Conservation (phyloP, 2,797 vertebrate genomes). For the Takifugu ocellatus region DNA sequence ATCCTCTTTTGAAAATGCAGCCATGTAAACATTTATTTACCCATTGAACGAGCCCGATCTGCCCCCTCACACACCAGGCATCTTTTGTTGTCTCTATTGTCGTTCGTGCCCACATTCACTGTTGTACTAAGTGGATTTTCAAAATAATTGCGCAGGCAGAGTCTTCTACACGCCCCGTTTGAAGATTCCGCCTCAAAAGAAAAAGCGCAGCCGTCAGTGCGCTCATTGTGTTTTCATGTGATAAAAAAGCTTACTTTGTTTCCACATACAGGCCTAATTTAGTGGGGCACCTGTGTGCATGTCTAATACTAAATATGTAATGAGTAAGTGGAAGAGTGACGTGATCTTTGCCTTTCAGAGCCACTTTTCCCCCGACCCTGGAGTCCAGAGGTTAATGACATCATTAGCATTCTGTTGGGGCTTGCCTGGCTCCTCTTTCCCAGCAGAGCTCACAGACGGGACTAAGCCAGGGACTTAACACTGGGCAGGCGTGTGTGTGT, state of each 20-base stretch:
- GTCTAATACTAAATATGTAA: constrained; percentile 53
- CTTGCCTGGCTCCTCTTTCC: constrained; percentile 66
- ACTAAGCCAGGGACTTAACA: constrained; percentile 63
- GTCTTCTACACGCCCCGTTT: not conserved
- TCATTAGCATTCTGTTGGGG: constrained; percentile 79
- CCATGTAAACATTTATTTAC: not conserved
- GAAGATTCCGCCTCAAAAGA: constrained; percentile 7
- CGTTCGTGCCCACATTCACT: not conserved
- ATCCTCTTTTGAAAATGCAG: not conserved
- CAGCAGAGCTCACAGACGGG: constrained; percentile 67
- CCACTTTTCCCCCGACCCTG: constrained; percentile 56
- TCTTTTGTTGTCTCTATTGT: not conserved
- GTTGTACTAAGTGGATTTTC: not conserved
- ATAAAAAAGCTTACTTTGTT: constrained; percentile 36
- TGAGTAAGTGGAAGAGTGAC: constrained; percentile 59
- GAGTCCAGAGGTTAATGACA: constrained; percentile 76
- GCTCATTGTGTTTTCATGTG: constrained; percentile 24
- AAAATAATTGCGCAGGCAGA: not conserved
- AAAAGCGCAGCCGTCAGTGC: constrained; percentile 8
- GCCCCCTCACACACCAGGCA: not conserved
- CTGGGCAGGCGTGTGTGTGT: constrained; percentile 17
- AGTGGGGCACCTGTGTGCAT: constrained; percentile 41
- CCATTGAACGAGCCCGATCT: too few relatives aligned
- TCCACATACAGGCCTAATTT: constrained; percentile 22
- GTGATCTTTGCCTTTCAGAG: constrained; percentile 64